Evolutionary conservation across 2,797 vertebrate genomes (phyloP), one percentile per base, ranked within the genome.

Genomic region (Gymnoscopelus microlampas): DNA sequence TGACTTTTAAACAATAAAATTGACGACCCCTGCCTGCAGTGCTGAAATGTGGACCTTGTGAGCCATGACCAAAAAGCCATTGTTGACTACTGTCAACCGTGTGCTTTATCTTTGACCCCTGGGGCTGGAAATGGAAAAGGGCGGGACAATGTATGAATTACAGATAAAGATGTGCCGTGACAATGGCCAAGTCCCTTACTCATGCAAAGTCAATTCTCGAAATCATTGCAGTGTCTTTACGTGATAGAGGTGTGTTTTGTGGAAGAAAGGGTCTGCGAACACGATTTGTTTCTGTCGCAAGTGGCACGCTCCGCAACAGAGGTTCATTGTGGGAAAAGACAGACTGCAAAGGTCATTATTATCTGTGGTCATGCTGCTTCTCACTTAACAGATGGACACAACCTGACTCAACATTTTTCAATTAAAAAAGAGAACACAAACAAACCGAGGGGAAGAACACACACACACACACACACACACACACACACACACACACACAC

Each of bases 1-100:
- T 92, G 90, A 93, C 91, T 94, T 91, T 94, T 95, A 94, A 94
- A 94, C 93, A 94, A 93, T 94, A 92, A 92, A 94, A 93, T 92
- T 92, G 90, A 93, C 85, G 90, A 90, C 87, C 87, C 86, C 87
- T 92, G 89, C 89, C 89, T 87, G 81, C 73, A 68, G 76, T 85
- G 80, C 88, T 78, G 90, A 88, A 91, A 91, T 89, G 89, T 87
- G 85, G 78, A 83, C 13, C 84, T 88, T 77, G 87, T 90, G 91
- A 92, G 90, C 90, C 92, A 79, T 91, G 92, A 90, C 87, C 83
- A 90, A 89, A 88, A 91, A 82, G 89, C 84, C 80, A 89, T 92
- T 90, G 87, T 88, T 92, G 90, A 90, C 84, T 91, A 90, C 89
- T 79, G 79, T 91, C 85, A 88, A 89, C 76, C 49, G 78, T 79